Conservation (phyloP, 2,113 vertebrate genomes). For the Limanda limanda region DNA sequence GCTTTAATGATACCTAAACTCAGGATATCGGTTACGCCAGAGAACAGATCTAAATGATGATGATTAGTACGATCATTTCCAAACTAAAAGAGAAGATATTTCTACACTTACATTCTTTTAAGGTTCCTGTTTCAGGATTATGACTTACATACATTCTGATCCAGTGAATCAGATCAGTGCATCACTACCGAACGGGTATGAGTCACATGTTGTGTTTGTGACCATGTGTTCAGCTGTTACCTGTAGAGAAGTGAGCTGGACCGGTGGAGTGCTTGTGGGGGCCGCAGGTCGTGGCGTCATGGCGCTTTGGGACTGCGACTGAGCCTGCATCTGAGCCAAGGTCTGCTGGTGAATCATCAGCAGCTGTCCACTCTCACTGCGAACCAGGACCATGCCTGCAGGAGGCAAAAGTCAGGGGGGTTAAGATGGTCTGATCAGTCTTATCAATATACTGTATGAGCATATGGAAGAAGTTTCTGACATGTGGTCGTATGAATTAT, state of each 20-base stretch:
- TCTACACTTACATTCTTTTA: too few relatives aligned
- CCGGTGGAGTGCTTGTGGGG: conserved; percentile 90
- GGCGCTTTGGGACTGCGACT: conserved; percentile 91
- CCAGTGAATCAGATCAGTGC: not conserved
- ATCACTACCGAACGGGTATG: not conserved
- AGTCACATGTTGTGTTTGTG: conserved; percentile 1
- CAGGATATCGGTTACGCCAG: too few relatives aligned
- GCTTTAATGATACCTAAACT: too few relatives aligned
- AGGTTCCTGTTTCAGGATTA: too few relatives aligned
- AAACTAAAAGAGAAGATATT: too few relatives aligned
- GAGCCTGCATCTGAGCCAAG: conserved; percentile 94
- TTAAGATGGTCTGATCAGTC: conserved; percentile 5
- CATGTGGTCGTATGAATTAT: not conserved
- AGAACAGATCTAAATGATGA: too few relatives aligned
- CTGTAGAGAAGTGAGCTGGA: conserved; percentile 93
- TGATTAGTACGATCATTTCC: too few relatives aligned
- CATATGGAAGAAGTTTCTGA: not conserved
- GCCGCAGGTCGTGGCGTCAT: conserved; percentile 91
- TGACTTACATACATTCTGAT: too few relatives aligned
- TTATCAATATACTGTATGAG: not conserved
- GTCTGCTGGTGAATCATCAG: conserved; percentile 95
- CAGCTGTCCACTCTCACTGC: conserved; percentile 93
- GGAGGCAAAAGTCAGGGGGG: conserved; percentile 18
- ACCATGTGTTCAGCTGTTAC: conserved; percentile 65
- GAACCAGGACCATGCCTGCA: conserved; percentile 94